A percentile compares a stretch with the other conserved stretches of the same genome.
These are phyloP conservation scores for Muraenolepis orangiensis DNA, from an alignment of 2,797 vertebrate species.

Conservation along the genomic window DNA sequence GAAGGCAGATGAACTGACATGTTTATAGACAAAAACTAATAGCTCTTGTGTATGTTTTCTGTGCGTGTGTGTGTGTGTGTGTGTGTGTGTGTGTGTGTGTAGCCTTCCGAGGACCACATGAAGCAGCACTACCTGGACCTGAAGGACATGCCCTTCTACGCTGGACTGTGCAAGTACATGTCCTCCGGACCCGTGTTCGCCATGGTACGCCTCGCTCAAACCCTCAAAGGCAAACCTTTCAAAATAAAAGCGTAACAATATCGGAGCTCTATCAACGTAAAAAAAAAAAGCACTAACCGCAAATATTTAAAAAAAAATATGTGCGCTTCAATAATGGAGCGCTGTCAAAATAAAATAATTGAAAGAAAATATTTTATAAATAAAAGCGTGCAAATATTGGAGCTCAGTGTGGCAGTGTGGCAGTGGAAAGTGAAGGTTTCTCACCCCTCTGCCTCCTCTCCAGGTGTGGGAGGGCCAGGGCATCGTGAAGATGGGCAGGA, in stretches of 20 bases:
- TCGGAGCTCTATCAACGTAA: background rate
- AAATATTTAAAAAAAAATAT: background rate
- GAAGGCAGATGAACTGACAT: background rate
- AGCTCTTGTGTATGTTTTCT: background rate
- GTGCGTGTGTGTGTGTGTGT: background rate
- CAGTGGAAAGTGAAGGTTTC: background rate
- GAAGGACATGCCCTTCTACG: conserved; percentile 87
- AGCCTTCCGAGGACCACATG: conserved; percentile 85
- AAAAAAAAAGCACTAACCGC: background rate
- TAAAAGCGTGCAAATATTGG: too few species aligned
- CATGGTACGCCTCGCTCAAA: conserved; percentile 77
- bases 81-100: background rate
- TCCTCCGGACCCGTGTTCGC: conserved; percentile 84
- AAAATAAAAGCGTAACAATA: background rate
- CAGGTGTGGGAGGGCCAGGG: conserved; percentile 95
- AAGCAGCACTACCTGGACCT: conserved; percentile 90
- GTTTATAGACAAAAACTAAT: background rate
- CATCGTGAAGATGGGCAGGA: conserved; percentile 83
- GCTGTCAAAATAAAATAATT: background rate
- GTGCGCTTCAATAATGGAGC: background rate
- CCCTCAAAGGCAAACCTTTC: too few species aligned
- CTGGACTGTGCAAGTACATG: conserved; percentile 87
- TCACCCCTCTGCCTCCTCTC: background rate
- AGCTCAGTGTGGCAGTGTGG: too few species aligned
- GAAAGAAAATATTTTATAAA: too few species aligned